Conservation (phyloP, 2,113 vertebrate species). For the Sander vitreus region DNA sequence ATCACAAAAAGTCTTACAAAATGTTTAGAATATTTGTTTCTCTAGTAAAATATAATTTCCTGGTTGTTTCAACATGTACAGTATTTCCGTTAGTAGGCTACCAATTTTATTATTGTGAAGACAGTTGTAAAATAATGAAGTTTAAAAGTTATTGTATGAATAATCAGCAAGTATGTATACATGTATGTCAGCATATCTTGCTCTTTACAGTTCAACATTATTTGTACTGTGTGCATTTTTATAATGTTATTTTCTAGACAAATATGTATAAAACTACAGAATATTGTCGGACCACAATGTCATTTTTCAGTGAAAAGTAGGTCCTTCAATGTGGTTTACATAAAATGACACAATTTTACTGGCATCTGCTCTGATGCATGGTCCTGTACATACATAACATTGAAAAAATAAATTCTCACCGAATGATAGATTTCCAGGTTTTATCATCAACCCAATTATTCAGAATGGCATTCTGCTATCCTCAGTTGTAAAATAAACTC, state of each 20-base stretch:
- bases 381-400: conserved; percentile 86
- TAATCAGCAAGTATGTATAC: conserved; percentile 93
- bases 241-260: conserved; percentile 99
- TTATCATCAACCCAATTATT: conserved; percentile 91
- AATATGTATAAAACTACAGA: conserved; percentile 72
- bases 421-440: conserved; percentile 95
- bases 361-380: conserved; percentile 92
- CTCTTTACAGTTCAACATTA: conserved; percentile 95
- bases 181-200: conserved; percentile 93
- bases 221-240: conserved; percentile 99
- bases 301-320: conserved; percentile 90
- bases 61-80: conserved; percentile 92
- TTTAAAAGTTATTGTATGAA: conserved; percentile 90
- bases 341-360: conserved; percentile 90
- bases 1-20: conserved; percentile 58
- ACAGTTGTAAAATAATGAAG: conserved; percentile 83
- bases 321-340: conserved; percentile 96
- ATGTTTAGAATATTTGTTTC: conserved; percentile 80
- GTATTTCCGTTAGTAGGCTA: conserved; percentile 91
- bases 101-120: conserved; percentile 87
- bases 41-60: conserved; percentile 89
- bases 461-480: conserved; percentile 87
- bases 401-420: conserved; percentile 89
- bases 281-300: conserved; percentile 93
- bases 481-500: conserved; percentile 87